Evolutionary conservation across 2,888 invertebrate genomes (phyloP), one percentile per base, ranked within the genome.

Genomic region (Eristalinus aeneus): DNA sequence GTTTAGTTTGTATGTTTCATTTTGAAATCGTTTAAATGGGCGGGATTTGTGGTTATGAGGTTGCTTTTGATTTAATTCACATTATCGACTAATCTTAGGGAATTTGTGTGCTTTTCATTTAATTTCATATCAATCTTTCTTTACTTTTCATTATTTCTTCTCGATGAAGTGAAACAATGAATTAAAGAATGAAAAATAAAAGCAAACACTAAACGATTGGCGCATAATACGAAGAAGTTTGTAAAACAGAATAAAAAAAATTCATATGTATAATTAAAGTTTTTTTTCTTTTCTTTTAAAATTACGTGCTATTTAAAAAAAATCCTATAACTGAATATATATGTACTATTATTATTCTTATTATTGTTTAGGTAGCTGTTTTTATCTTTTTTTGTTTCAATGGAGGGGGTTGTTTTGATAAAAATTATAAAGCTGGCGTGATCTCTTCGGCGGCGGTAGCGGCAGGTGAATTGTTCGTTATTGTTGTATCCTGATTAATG

Each of bases 261-360:
- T 8, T 6, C 34, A 10, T 69, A 73, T 72, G 67, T 73, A 76
- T 83, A 72, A 73, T 71, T 56, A 80, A 68, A 67, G 54, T 69
- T 22, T n/a, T 68, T 54, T 68, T 54, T 36, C 23, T 61, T 79
- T 64, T 36, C 71, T 69, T 76, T 73, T 76, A 58, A 67, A 69
- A 75, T 69, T 79, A 87, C 31, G 71, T 80, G 72, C 67, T 83
- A 83, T 73, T 72, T 71, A 69, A 85, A 85, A 72, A 84, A 78
- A 82, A 88, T 74, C 85, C 85, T 87, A 88, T 88, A 88, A 88
- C 88, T 89, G 88, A 77, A 81, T 79, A 58, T 76, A 72, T 77
- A 81, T 86, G 69, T 68, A 61, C 69, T 77, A 86, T 58, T 76
- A 63, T 81, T 82, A 85, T 77, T 85, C 60, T 83, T 79, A 81